Base-by-base conservation (phyloP, 2,888 invertebrate genomes). In the Anorthoa munda region DNA sequence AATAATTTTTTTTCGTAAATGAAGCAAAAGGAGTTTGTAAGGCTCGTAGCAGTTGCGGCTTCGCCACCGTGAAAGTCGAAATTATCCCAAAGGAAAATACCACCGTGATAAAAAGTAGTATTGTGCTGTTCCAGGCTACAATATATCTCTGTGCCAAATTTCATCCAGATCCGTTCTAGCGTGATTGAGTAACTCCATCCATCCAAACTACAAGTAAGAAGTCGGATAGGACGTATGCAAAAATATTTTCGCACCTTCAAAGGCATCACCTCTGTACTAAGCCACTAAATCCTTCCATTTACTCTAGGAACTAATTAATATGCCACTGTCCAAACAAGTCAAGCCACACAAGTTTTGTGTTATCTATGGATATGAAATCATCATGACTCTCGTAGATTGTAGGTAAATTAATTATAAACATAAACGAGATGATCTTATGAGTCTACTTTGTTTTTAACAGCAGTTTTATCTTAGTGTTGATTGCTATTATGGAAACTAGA, bases 261-360 rank as follows among this genome's bases (percentile, higher is more conserved):
- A 51, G 31, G n/a, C 13, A n/a, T n/a, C n/a, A 39, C 21, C 4
- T 31, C 31, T 23, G 12, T 26, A 53, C 11, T 17, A 13, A 82
- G 39, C 23, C 26, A 45, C 13, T 13, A 67, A 15, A 77, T 63
- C 56, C 46, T 61, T 61, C 48, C 31, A 65, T 61, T 55, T 13
- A 55, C 46, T 68, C 58, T 18, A 79, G 72, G 79, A 66, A 79
- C 66, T 79, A 79, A 79, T 79, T 83, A 83, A 72, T 83, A 79
- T 79, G n/a, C 73, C 80, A 83, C 66, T 66, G 55, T 56, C 63
- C 63, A 79, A 79, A 83, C 73, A 83, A 39, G 26, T 46, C 48
- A 64, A 66, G 31, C 50, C 63, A 79, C 53, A 72, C 79, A 65
- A 26, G 45, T 45, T 31, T 23, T 26, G 48, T 53, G 31, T 56